Percentiles rank a stretch among this genome's conserved stretches.
These are phyloP conservation scores for Luehdorfia chinensis DNA, from an alignment of 1,140 invertebrate genomes.

Conservation along the genomic window DNA sequence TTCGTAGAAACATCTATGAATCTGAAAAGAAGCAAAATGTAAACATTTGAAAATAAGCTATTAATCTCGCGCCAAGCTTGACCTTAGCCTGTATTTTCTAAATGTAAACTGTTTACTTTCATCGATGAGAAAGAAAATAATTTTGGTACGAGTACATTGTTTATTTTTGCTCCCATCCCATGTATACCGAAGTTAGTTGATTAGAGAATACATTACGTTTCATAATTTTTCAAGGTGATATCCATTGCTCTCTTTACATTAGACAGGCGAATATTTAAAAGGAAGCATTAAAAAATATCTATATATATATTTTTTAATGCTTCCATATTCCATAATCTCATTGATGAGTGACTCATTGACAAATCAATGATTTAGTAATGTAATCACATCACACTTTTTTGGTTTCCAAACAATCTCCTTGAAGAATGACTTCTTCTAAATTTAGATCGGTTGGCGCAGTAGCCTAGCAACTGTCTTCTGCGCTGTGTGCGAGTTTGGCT, in stretches of 20 bases:
- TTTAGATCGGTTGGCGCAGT: too few species aligned
- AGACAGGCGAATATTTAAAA: neutral
- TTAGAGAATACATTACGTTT: conserved; percentile 1
- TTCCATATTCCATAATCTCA: too few species aligned
- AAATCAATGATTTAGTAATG: too few species aligned
- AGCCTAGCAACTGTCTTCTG: too few species aligned
- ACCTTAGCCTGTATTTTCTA: conserved; percentile 37
- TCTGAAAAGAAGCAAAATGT: too few species aligned
- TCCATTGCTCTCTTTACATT: neutral
- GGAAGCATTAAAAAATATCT: neutral
- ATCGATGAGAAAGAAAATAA: conserved; percentile 22
- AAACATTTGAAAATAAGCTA: conserved; percentile 7
- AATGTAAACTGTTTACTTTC: conserved; percentile 42
- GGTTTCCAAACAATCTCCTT: too few species aligned
- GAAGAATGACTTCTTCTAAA: too few species aligned
- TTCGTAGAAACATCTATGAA: too few species aligned
- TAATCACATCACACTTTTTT: too few species aligned
- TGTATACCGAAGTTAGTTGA: conserved; percentile 8
- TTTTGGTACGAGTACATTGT: conserved; percentile 24
- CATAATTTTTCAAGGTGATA: neutral
- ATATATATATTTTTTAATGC: neutral
- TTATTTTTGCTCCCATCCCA: conserved; percentile 21
- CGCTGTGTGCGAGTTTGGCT: too few species aligned
- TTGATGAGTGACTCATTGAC: too few species aligned
- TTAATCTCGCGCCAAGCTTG: conserved; percentile 12